A percentile compares a stretch with the other conserved stretches of the same genome.
phyloP scores from a whole-genome alignment of 2,113 vertebrate genomes.

The Sarotherodon lohbergeri region DNA sequence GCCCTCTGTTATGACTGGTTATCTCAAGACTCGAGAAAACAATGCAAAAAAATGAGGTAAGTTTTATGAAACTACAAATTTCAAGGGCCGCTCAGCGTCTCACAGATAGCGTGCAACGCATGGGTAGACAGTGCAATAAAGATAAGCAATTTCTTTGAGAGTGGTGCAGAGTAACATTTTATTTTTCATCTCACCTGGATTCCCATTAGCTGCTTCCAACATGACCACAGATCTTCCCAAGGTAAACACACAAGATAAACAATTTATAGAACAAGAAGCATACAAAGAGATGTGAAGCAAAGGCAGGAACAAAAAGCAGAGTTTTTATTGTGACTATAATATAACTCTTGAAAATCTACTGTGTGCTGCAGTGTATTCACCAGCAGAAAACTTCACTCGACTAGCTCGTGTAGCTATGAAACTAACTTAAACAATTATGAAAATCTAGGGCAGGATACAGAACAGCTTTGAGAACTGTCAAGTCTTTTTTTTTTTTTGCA shows the following conservation, averaged over 20 bases:
- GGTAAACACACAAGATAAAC: not conserved
- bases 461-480: not conserved
- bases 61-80: constrained; percentile 1
- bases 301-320: not conserved
- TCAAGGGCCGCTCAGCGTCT: not conserved
- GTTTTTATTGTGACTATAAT: not conserved
- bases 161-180: not conserved
- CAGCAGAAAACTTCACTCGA: not conserved
- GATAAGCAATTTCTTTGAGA: not conserved
- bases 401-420: accelerated
- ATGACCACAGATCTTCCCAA: not conserved
- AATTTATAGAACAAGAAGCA: not conserved
- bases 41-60: not conserved
- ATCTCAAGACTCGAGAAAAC: not conserved
- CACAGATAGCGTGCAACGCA: not conserved
- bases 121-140: not conserved
- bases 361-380: not conserved
- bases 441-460: constrained; percentile 7
- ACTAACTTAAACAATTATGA: not conserved
- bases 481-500: not conserved
- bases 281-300: not conserved
- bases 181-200: constrained; percentile 17
- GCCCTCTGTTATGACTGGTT: not conserved
- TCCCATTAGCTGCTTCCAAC: constrained; percentile 3
- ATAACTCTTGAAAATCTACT: not conserved